Evolutionary conservation across 1,140 invertebrate species (phyloP), one percentile per base, ranked within the genome.

Genomic region (Apolygus lucorum): DNA sequence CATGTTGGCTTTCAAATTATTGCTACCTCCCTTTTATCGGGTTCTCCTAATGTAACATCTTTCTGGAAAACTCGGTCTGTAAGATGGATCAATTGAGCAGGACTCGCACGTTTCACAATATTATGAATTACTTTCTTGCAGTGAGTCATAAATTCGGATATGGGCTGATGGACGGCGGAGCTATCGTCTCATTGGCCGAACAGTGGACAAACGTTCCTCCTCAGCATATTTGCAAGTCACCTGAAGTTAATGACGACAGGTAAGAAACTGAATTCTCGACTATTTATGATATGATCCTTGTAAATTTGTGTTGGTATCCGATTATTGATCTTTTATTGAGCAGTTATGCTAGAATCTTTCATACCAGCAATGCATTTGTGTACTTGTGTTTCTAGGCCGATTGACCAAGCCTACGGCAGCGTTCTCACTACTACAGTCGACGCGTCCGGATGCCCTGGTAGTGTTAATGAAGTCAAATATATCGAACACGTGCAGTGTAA

Each of bases 131-230:
- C n/a, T n/a, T n/a, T n/a, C n/a, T 74, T 70, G 67, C 76, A 86
- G 91, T 95, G 24, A 94, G 91, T 75, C 94, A 96, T 77, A 94
- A 96, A 79, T 98, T 98, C 78, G 96, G 97, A 11, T 99, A 98
- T 78, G 97, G 97, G 17, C 79, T 99, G 22, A 97, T 99, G 92
- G 95, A 99, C 81, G 96, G 95, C 1, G 88, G 88, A n/a, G 88
- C 87, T 8, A 91, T 99, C 88, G 95, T 98, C 0, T 87, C 84
- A 54, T 79, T 96, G 71, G 95, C 96, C 1, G 88, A 93, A 76
- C 87, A 91, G 74, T 99, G 97, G 97, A 90, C 87, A 1, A 88
- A 87, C 14, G 95, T 98, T n/a, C 96, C 96, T 1, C 88, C 92
- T 22, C 95, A 98, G 78, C 93, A 95, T 77, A 95, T 96, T 73